Conservation (phyloP, 2,113 vertebrate species). For the Elephantulus edwardii region DNA sequence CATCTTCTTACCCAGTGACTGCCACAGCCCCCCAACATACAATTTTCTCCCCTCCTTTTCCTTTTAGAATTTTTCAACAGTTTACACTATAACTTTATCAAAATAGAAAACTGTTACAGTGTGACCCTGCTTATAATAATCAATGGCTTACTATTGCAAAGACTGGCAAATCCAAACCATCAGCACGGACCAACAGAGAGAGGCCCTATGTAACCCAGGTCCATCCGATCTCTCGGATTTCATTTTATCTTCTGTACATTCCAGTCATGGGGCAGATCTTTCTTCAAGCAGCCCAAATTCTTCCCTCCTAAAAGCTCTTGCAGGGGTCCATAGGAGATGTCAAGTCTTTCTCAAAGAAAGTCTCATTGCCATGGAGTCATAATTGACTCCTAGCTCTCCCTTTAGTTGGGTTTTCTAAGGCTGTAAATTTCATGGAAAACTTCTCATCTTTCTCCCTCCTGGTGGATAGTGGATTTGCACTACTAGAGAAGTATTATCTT, state of each 20-base stretch:
- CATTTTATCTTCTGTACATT: background rate
- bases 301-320: background rate
- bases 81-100: background rate
- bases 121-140: background rate
- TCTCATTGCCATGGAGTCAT: too few relatives aligned
- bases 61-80: background rate
- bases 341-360: too few relatives aligned
- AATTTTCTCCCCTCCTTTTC: background rate
- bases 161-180: background rate
- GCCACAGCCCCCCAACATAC: background rate
- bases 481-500: too few relatives aligned
- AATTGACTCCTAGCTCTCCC: too few relatives aligned
- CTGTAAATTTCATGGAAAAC: too few relatives aligned
- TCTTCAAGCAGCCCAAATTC: background rate
- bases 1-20: background rate
- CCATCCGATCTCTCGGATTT: background rate
- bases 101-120: background rate
- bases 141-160: background rate
- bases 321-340: background rate
- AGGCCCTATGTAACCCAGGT: background rate
- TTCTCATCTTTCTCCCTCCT: too few relatives aligned
- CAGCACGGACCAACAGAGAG: background rate
- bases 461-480: too few relatives aligned
- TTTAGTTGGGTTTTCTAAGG: too few relatives aligned
- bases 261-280: background rate